Percentiles rank a stretch among this genome's conserved stretches.
These are phyloP conservation scores for Sebastiscus albofasciatus DNA, from an alignment of 2,797 vertebrate genomes.

Conservation along the genomic window DNA sequence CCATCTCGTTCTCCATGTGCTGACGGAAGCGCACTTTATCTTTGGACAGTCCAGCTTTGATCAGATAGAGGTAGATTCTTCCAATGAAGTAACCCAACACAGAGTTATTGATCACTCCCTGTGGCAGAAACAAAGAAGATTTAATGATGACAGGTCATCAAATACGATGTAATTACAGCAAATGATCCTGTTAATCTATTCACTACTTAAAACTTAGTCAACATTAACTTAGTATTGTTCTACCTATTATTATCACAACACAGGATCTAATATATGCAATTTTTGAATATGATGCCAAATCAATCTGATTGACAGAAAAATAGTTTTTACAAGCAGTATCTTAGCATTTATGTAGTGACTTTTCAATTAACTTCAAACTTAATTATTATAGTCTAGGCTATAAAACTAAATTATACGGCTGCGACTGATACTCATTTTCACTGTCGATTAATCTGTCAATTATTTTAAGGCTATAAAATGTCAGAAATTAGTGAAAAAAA, in stretches of 20 bases:
- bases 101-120: conserved; percentile 95
- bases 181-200: neutral
- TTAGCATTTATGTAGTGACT: neutral
- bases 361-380: neutral
- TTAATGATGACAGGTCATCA: neutral
- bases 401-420: neutral
- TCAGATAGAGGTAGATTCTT: conserved; percentile 93
- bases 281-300: neutral
- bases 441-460: too few relatives aligned
- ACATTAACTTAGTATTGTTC: neutral
- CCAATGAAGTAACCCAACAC: conserved; percentile 95
- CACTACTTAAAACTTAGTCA: neutral
- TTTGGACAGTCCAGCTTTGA: conserved; percentile 88
- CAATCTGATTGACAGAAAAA: neutral
- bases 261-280: neutral
- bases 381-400: neutral
- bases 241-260: neutral
- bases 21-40: conserved; percentile 94
- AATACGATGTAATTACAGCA: neutral
- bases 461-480: too few relatives aligned
- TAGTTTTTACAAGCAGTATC: neutral
- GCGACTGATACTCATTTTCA: too few relatives aligned
- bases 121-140: neutral
- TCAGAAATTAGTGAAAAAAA: too few relatives aligned
- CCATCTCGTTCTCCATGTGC: conserved; percentile 98